Evolutionary conservation across 92 coral and sea anemone species (phyloP).

Genomic region (Porites lobata): DNA sequence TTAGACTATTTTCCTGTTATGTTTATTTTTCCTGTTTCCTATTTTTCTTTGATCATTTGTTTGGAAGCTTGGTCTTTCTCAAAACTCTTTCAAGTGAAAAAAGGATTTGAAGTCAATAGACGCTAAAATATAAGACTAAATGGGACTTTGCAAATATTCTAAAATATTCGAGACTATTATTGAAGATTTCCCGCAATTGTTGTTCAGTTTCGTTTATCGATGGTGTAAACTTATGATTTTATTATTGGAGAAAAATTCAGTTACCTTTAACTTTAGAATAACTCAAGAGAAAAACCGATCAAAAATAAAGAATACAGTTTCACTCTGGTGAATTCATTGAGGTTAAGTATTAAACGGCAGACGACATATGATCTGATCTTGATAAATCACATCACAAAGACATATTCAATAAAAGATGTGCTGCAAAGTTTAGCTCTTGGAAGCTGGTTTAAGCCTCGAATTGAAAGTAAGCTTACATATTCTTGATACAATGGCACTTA

Average conservation of each 20-base stretch:
- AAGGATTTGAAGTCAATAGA: neutral
- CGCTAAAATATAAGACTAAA: neutral
- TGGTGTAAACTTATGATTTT: neutral
- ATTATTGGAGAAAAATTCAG: neutral
- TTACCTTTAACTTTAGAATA: too few species aligned
- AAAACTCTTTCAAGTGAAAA: neutral
- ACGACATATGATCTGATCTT: slow-evolving; percentile 5
- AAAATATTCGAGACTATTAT: neutral
- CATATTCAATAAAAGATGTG: slow-evolving; percentile 14
- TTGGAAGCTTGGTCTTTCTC: neutral
- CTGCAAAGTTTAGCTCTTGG: neutral
- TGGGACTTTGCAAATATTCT: neutral
- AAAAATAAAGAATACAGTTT: neutral
- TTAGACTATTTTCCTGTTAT: neutral
- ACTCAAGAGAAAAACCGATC: too few species aligned
- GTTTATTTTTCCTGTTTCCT: neutral
- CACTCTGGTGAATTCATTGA: neutral
- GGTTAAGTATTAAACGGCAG: neutral
- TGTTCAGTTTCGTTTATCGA: neutral
- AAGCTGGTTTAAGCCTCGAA: neutral
- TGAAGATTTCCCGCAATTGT: neutral
- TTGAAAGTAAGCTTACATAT: too few species aligned
- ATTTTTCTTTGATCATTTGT: neutral
- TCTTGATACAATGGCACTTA: neutral
- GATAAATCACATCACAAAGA: slow-evolving; percentile 29